Base-by-base conservation (phyloP, 30 jellyfish, hydroid and myxozoan species). In the Pelagia noctiluca region DNA sequence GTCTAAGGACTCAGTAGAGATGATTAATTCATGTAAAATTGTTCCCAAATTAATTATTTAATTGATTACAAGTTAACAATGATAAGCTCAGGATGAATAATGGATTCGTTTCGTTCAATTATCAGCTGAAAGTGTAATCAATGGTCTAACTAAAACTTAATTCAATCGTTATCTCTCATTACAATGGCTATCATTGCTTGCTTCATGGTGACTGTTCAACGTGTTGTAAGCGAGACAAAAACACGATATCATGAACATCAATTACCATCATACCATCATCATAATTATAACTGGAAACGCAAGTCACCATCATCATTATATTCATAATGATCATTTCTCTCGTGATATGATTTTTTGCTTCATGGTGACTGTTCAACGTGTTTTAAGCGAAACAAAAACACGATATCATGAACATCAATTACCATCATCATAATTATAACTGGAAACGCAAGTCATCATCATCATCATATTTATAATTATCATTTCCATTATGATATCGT, bases 61-160 rank as follows among this genome's bases (percentile, higher is more conserved):
- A 52, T 3, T 3, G 68, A 52, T 19, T 52, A 52, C 21, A 10
- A 30, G 68, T 19, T 52, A 30, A 19, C 68, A 3, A 10, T 52
- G 26, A 52, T 52, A 52, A 52, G 28, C 7, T 30, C 68, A 8
- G 21, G 68, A 79, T 79, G 63, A 82, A 73, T 62, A 79, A 79
- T 79, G 63, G 89, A 70, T 42, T 79, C 65, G 63, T 42, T 63
- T 61, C 82, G 63, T 19, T 57, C 75, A 64, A 62, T 79, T 50
- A 81, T 28, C 22, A 35, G 63, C 34, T 62, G 46, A 37, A 81
- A 22, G 54, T 35, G 62, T 62, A 79, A 79, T 79, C 82, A 82
- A 79, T 79, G 47, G 89, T 42, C 65, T 79, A 79, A 66, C 82
- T n/a, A 70, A 79, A 79, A 79, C 73, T 82, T 47, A 28, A 22